These are phyloP conservation scores for Kryptolebias marmoratus DNA, from an alignment of 2,113 vertebrate species.

Conservation along the genomic window DNA sequence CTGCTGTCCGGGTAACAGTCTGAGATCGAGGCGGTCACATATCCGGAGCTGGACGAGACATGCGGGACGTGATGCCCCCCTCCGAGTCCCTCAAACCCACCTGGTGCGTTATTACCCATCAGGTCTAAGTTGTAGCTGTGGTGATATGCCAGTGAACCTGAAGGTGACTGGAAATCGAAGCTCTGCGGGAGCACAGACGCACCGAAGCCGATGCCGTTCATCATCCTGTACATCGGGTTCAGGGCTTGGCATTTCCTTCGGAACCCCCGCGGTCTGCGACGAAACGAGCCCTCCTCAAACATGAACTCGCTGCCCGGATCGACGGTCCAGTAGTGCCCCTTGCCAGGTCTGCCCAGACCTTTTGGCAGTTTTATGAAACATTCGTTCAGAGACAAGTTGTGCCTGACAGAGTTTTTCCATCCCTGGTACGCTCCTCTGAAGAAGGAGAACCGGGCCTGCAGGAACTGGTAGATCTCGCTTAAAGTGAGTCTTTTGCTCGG, in stretches of 20 bases:
- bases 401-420: conserved; percentile 96
- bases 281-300: conserved; percentile 98
- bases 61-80: conserved; percentile 88
- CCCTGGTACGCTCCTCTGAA: conserved; percentile 95
- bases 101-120: conserved; percentile 84
- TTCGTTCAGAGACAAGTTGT: conserved; percentile 91
- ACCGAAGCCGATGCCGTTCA: conserved; percentile 91
- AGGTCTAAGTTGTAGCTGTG: conserved; percentile 90
- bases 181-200: conserved; percentile 90
- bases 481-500: conserved; percentile 92
- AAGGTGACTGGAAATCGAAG: conserved; percentile 91
- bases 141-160: conserved; percentile 88
- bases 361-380: conserved; percentile 94
- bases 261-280: conserved; percentile 93
- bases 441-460: conserved; percentile 94
- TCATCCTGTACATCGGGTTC: conserved; percentile 92
- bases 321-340: conserved; percentile 98
- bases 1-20: conserved; percentile 91
- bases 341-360: conserved; percentile 91
- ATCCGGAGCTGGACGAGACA: conserved; percentile 89
- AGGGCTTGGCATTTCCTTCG: conserved; percentile 94
- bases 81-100: conserved; percentile 85
- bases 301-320: conserved; percentile 96
- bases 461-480: conserved; percentile 96
- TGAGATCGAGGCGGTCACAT: conserved; percentile 83